Conservation (phyloP, 2,113 vertebrate genomes). For the Tragelaphus buxtoni region DNA sequence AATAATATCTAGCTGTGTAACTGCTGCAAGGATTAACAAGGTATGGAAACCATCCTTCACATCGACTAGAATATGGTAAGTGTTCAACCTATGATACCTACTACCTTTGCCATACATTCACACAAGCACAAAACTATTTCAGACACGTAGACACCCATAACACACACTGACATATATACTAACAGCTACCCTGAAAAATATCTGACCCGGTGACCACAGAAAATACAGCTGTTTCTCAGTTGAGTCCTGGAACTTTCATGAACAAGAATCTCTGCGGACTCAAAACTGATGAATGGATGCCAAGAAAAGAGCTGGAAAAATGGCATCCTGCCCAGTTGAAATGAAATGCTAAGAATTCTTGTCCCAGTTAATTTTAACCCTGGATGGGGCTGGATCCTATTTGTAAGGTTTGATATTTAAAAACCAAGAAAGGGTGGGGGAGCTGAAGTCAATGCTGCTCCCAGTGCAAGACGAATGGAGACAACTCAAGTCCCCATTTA, state of each 20-base stretch:
- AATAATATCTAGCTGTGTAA: not conserved
- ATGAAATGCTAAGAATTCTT: slow-evolving; percentile 56
- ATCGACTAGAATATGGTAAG: not conserved
- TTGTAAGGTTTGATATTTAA: slow-evolving; percentile 11
- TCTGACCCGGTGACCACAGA: not conserved
- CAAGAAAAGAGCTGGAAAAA: slow-evolving; percentile 63
- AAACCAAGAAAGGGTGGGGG: not conserved
- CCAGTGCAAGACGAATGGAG: rapidly evolving
- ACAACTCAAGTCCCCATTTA: no score
- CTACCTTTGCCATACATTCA: not conserved
- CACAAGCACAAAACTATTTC: not conserved
- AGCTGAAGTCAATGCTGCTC: not conserved
- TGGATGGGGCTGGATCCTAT: not conserved
- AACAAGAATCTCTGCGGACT: slow-evolving; percentile 42
- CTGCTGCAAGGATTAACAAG: not conserved
- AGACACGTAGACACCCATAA: not conserved
- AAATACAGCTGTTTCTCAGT: slow-evolving; percentile 25
- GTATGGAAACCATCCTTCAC: not conserved
- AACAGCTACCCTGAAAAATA: not conserved
- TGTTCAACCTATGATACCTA: not conserved
- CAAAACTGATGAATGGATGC: not conserved
- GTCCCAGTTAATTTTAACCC: slow-evolving; percentile 38
- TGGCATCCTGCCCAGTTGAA: slow-evolving; percentile 55
- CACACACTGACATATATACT: not conserved
- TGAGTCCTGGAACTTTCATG: slow-evolving; percentile 33